Conservation (phyloP, 1,140 invertebrate genomes). For the Lordiphosa collinella region DNA sequence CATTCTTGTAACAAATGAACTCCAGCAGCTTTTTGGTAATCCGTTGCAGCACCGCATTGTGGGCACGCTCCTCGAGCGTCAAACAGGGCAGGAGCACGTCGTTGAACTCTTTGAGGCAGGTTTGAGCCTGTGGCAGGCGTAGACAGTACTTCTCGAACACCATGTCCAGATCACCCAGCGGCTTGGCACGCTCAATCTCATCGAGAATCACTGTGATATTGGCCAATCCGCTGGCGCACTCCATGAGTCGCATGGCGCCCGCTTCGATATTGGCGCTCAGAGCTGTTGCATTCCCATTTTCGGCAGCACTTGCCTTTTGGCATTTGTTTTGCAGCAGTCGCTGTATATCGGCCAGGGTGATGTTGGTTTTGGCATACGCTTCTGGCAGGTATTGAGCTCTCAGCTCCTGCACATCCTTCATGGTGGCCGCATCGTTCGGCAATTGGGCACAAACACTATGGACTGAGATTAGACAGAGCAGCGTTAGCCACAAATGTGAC, state of each 20-base stretch:
- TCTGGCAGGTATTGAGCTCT: conserved; percentile 41
- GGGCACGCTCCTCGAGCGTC: conserved; percentile 81
- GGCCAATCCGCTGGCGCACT: conserved; percentile 80
- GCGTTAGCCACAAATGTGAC: neutral
- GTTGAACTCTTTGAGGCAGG: conserved; percentile 84
- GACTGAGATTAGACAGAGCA: neutral
- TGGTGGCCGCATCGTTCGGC: conserved; percentile 1
- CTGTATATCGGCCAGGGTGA: conserved; percentile 41
- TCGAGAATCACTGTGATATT: conserved; percentile 81
- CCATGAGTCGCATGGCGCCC: conserved; percentile 34
- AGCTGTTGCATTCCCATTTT: conserved; percentile 15
- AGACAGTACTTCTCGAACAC: conserved; percentile 82
- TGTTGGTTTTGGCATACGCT: conserved; percentile 26
- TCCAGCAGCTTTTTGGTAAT: conserved; percentile 85
- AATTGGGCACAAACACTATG: conserved; percentile 2
- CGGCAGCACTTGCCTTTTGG: conserved; percentile 31
- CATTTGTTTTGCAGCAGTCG: conserved; percentile 56
- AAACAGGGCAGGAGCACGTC: conserved; percentile 83
- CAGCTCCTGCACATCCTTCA: conserved; percentile 37
- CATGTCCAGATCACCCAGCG: conserved; percentile 82
- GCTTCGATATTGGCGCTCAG: conserved; percentile 34
- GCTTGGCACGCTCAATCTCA: conserved; percentile 83
- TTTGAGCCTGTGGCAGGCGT: conserved; percentile 82
- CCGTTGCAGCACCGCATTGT: conserved; percentile 81
- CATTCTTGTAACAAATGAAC: conserved; percentile 89